These are phyloP conservation scores for Automeris io DNA, from an alignment of 2,888 invertebrate species.

Conservation along the genomic window DNA sequence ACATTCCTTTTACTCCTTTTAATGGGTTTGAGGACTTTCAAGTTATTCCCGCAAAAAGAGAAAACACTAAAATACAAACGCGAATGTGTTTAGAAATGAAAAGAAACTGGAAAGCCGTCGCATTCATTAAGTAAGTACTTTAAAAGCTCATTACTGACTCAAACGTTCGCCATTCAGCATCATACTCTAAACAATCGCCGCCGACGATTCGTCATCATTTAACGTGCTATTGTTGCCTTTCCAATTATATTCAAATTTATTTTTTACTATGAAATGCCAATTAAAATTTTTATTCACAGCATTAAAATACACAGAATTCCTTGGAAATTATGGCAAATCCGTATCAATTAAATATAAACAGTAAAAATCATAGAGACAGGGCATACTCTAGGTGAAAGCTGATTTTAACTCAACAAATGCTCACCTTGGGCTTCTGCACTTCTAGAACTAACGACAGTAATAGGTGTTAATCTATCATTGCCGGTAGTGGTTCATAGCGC, in stretches of 20 bases:
- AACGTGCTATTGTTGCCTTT: conserved; percentile 51
- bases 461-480: too few species aligned
- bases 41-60: conserved; percentile 5
- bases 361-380: neutral
- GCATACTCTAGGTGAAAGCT: too few species aligned
- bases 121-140: conserved; percentile 44
- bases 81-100: conserved; percentile 29
- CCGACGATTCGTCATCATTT: conserved; percentile 50
- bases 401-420: too few species aligned
- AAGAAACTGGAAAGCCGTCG: conserved; percentile 30
- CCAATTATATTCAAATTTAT: conserved; percentile 53
- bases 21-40: neutral
- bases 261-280: conserved; percentile 35
- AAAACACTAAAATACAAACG: conserved; percentile 13
- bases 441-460: too few species aligned
- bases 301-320: too few species aligned
- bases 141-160: conserved; percentile 55
- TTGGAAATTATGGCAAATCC: conserved; percentile 1
- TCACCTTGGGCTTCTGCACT: too few species aligned
- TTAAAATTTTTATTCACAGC: conserved; percentile 28
- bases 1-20: neutral
- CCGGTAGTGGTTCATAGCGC: too few species aligned
- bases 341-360: neutral
- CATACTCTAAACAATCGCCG: conserved; percentile 49
- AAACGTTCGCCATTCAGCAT: conserved; percentile 52